These are phyloP conservation scores for Callimorpha dominula DNA, from an alignment of 2,888 invertebrate genomes.

Conservation along the genomic window DNA sequence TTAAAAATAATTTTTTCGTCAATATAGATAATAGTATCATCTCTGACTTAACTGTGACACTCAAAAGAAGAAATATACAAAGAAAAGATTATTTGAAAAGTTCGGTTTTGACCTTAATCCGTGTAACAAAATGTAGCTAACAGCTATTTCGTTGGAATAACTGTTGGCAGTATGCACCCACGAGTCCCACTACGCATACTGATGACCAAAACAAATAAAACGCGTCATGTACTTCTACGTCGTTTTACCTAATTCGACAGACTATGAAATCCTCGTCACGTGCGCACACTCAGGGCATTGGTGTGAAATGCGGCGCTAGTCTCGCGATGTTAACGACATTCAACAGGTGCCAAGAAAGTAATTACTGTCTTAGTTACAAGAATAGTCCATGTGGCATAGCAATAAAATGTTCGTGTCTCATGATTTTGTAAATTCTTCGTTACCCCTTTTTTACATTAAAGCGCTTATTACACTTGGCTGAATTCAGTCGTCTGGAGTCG, in stretches of 20 bases:
- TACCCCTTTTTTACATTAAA: neutral
- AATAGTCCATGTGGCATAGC: neutral
- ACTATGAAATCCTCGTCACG: conserved; percentile 62
- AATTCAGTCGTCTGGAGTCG: too few relatives aligned
- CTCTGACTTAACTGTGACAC: neutral
- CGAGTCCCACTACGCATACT: conserved; percentile 61
- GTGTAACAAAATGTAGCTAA: conserved; percentile 49
- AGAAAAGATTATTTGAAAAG: conserved; percentile 31
- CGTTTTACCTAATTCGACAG: conserved; percentile 64
- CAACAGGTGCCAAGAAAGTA: neutral
- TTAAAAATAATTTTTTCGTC: neutral
- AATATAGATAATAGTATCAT: neutral
- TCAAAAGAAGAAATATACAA: neutral
- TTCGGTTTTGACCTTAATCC: conserved; percentile 62
- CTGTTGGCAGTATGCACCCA: conserved; percentile 58
- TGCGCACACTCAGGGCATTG: conserved; percentile 21
- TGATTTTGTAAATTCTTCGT: neutral
- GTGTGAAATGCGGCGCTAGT: neutral
- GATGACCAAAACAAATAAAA: conserved; percentile 65
- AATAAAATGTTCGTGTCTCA: neutral
- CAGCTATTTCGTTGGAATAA: conserved; percentile 79
- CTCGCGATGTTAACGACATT: neutral
- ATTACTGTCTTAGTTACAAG: neutral
- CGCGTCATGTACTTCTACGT: conserved; percentile 58
- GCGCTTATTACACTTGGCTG: too few relatives aligned